Conservation (phyloP, 2,797 vertebrate species). For the Cossypha heuglini region DNA sequence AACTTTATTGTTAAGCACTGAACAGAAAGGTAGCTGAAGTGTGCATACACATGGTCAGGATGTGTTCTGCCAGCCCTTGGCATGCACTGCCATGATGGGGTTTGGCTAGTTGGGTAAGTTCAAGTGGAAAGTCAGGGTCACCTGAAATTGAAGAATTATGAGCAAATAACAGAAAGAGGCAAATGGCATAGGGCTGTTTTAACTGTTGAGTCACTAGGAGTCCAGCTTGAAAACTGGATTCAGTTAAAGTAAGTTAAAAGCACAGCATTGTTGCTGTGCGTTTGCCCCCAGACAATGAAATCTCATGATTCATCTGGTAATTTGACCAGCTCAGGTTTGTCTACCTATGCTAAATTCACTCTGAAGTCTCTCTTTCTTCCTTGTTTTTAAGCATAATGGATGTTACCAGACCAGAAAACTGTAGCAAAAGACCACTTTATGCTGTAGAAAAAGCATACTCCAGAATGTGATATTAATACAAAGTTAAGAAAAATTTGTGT, state of each 20-base stretch:
- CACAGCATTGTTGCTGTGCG: rapidly evolving
- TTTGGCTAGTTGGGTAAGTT: neutral
- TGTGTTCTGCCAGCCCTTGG: neutral
- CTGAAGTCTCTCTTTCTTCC: neutral
- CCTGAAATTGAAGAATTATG: neutral
- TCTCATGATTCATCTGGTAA: neutral
- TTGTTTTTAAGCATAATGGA: neutral
- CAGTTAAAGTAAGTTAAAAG: neutral
- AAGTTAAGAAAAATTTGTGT: neutral
- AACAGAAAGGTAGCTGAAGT: neutral
- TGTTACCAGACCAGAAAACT: neutral
- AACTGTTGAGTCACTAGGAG: neutral
- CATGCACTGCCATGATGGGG: neutral
- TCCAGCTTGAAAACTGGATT: neutral
- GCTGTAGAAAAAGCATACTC: neutral
- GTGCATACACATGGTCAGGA: neutral
- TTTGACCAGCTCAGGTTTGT: neutral
- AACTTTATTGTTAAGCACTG: neutral
- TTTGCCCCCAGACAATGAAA: neutral
- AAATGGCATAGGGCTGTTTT: neutral
- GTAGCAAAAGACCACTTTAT: neutral
- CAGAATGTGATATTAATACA: neutral
- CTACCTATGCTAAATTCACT: neutral
- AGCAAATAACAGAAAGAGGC: neutral
- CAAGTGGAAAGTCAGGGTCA: neutral